Percentiles rank a stretch among this genome's conserved stretches.
Conservation (phyloP, 2,113 vertebrate genomes). For the Prinia subflava region DNA sequence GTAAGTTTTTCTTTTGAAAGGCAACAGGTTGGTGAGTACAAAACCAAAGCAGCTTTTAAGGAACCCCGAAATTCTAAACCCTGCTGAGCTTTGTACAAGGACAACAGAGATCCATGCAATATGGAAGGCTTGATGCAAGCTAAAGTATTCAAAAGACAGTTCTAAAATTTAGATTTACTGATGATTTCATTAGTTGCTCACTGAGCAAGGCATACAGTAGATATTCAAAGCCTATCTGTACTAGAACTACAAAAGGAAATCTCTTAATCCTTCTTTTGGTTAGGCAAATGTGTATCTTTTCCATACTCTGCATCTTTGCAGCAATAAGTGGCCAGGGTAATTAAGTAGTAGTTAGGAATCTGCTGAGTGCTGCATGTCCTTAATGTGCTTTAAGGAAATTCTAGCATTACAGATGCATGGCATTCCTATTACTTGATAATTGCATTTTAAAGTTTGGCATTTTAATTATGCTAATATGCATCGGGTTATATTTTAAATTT, state of each 20-base stretch:
- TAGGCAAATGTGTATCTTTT: not conserved
- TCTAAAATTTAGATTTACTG: not conserved
- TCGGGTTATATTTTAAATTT: conserved; percentile 35
- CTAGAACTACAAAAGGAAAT: not conserved
- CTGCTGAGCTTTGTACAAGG: not conserved
- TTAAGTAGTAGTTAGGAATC: conserved; percentile 49
- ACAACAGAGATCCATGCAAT: not conserved
- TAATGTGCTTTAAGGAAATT: conserved; percentile 45
- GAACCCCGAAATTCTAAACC: not conserved
- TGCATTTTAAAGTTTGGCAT: conserved; percentile 31
- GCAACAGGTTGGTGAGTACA: not conserved
- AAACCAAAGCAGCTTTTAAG: not conserved
- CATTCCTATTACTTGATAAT: conserved; percentile 36
- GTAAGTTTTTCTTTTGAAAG: not conserved
- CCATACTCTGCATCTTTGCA: not conserved
- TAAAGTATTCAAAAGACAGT: not conserved
- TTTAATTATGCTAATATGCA: conserved; percentile 54
- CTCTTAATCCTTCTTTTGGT: not conserved
- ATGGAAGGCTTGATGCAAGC: not conserved
- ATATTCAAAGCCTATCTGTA: not conserved
- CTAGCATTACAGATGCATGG: conserved; percentile 1
- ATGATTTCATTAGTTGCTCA: not conserved
- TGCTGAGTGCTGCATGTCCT: conserved; percentile 50
- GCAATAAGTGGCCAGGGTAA: conserved; percentile 18
- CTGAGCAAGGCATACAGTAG: not conserved